These are phyloP conservation scores for Notodonta dromedarius DNA, from an alignment of 2,888 invertebrate species.

Conservation along the genomic window DNA sequence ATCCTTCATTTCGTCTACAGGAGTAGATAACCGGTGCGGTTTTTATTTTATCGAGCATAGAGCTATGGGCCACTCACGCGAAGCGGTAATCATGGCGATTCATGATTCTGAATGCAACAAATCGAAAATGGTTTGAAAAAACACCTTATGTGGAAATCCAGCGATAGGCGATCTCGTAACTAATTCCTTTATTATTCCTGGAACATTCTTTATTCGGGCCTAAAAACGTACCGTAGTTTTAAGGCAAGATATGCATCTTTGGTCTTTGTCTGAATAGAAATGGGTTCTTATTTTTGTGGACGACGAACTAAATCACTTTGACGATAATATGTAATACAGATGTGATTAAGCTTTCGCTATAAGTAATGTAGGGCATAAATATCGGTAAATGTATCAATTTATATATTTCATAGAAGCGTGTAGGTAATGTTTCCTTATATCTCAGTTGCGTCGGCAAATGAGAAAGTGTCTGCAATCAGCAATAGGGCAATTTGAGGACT, in stretches of 20 bases:
- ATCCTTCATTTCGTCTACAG: conserved; percentile 57
- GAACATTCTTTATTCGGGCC: conserved; percentile 12
- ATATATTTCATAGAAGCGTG: too few relatives aligned
- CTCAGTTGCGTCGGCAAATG: neutral
- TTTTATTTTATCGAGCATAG: conserved; percentile 57
- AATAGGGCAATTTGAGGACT: neutral
- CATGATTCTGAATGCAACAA: conserved; percentile 66
- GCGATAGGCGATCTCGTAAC: conserved; percentile 39
- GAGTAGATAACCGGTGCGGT: conserved; percentile 48
- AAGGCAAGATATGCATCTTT: neutral
- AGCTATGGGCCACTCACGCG: conserved; percentile 71
- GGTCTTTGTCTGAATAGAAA: neutral
- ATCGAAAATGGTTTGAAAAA: conserved; percentile 53
- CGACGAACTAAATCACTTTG: too few relatives aligned
- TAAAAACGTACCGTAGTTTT: neutral
- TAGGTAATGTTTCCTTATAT: neutral
- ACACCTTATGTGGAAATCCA: conserved; percentile 5
- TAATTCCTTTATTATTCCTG: conserved; percentile 27
- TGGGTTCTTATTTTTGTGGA: neutral
- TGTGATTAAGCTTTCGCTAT: too few relatives aligned
- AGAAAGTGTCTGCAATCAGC: neutral
- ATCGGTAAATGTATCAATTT: too few relatives aligned
- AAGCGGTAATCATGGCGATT: conserved; percentile 70
- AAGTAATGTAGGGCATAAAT: too few relatives aligned
- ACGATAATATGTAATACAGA: too few relatives aligned